These are phyloP conservation scores for Chorisops tibialis DNA, from an alignment of 2,888 invertebrate genomes.

Conservation along the genomic window DNA sequence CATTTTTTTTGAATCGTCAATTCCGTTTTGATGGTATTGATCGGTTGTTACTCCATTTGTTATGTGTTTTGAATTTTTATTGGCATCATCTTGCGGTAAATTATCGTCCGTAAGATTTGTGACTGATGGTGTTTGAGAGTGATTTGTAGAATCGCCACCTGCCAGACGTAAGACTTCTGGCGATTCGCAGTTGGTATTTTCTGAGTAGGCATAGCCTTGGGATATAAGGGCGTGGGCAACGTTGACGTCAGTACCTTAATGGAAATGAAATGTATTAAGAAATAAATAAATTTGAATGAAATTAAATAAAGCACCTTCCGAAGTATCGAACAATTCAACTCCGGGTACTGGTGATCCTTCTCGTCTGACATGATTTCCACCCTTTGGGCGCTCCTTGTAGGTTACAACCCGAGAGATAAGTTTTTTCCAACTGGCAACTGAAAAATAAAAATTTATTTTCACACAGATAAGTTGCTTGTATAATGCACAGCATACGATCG, in stretches of 20 bases:
- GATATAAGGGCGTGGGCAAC: conserved; percentile 46
- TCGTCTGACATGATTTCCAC: conserved; percentile 46
- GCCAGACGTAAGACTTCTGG: conserved; percentile 27
- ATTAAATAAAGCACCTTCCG: conserved; percentile 56
- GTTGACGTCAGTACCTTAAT: conserved; percentile 45
- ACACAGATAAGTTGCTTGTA: too few species aligned
- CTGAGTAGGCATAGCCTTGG: conserved; percentile 45
- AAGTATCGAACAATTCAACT: conserved; percentile 70
- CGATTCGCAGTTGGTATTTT: conserved; percentile 26
- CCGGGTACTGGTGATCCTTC: conserved; percentile 73
- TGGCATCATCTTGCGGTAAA: not conserved
- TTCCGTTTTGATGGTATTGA: not conserved
- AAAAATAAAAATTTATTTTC: too few species aligned
- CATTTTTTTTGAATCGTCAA: conserved; percentile 14
- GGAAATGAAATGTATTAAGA: not conserved
- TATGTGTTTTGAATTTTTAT: not conserved
- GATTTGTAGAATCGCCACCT: conserved; percentile 18
- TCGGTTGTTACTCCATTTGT: conserved; percentile 2
- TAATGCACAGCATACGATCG: too few species aligned
- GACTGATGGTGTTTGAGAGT: not conserved
- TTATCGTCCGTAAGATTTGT: not conserved
- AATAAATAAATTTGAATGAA: too few species aligned
- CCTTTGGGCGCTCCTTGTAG: conserved; percentile 60
- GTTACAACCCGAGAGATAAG: conserved; percentile 72
- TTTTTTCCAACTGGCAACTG: conserved; percentile 75